A percentile compares a stretch with the other conserved stretches of the same genome.
phyloP scores from a whole-genome alignment of 2,113 vertebrate species.

The Sinosuthora webbiana region DNA sequence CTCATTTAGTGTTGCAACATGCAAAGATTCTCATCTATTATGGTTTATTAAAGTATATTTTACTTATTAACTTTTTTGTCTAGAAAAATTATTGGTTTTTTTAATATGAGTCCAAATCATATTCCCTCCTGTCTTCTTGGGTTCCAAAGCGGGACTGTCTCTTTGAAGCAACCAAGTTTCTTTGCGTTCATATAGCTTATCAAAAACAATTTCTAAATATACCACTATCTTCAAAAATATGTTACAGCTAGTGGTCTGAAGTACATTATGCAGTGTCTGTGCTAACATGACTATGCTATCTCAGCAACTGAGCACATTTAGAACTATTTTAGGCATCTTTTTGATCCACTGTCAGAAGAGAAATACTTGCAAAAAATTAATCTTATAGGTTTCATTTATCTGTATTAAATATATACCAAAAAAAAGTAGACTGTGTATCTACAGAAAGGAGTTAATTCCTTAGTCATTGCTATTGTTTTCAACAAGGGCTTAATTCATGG shows the following conservation, averaged over 20 bases:
- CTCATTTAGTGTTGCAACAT: conserved; percentile 23
- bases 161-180: background rate
- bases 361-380: background rate
- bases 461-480: background rate
- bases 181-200: background rate
- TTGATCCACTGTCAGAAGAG: background rate
- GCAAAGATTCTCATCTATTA: background rate
- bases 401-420: background rate
- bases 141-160: background rate
- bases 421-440: background rate
- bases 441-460: background rate
- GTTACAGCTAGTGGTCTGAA: background rate
- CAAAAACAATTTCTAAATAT: background rate
- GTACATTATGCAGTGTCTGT: background rate
- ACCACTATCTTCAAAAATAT: background rate
- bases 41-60: background rate
- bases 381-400: background rate
- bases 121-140: background rate
- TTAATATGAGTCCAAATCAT: background rate
- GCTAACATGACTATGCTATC: background rate
- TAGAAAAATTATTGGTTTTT: background rate
- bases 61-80: background rate
- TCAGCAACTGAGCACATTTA: background rate
- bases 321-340: background rate
- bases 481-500: background rate